Evolutionary conservation across 2,888 invertebrate species (phyloP).

Genomic region (Eumacrocentrus americanus): DNA sequence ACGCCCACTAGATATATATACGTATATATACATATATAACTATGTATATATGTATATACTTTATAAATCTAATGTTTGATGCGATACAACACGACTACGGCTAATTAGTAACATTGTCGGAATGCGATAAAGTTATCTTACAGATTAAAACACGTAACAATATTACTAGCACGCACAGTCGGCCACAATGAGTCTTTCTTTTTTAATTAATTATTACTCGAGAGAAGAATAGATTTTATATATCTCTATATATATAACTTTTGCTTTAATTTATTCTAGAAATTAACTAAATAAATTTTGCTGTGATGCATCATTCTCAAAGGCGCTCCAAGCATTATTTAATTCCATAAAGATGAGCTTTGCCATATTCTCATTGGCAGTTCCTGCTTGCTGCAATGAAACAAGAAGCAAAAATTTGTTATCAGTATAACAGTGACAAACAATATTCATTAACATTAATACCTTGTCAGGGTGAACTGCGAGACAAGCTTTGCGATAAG

Average conservation of each 20-base stretch:
- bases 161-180: conserved; percentile 34
- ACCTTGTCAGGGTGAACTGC: conserved; percentile 99
- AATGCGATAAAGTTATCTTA: conserved; percentile 40
- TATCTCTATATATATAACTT: conserved; percentile 12
- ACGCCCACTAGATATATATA: background rate
- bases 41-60: too few species aligned
- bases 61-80: conserved; percentile 10
- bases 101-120: conserved; percentile 38
- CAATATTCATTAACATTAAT: conserved; percentile 31
- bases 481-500: conserved; percentile 93
- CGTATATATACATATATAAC: too few species aligned
- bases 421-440: background rate
- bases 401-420: background rate
- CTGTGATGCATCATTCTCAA: conserved; percentile 85
- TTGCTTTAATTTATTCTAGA: conserved; percentile 22
- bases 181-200: conserved; percentile 31
- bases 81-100: conserved; percentile 29
- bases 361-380: conserved; percentile 90
- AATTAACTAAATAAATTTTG: conserved; percentile 72
- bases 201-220: conserved; percentile 31
- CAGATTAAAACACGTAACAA: conserved; percentile 33
- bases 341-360: conserved; percentile 98
- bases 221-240: conserved; percentile 14
- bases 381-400: conserved; percentile 81
- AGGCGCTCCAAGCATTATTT: conserved; percentile 98